phyloP scores from a whole-genome alignment of 1,140 invertebrate species.

The Bacillus rossius region DNA sequence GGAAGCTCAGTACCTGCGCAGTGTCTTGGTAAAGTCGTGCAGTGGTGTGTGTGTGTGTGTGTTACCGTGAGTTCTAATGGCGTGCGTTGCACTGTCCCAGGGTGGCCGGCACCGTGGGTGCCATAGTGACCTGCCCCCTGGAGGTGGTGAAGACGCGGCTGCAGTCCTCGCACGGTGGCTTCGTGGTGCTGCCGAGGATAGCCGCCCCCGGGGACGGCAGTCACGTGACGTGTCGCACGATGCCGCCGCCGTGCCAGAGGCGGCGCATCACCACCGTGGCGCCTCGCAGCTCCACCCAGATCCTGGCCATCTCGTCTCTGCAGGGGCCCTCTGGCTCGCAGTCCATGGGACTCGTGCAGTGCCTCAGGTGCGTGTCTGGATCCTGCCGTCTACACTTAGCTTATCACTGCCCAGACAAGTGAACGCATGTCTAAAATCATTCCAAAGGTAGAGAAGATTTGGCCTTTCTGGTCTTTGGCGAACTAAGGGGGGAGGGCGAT shows the following conservation, averaged over 20 bases:
- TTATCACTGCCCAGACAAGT: too few relatives aligned
- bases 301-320: constrained; percentile 57
- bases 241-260: constrained; percentile 40
- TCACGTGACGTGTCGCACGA: constrained; percentile 44
- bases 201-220: constrained; percentile 43
- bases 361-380: constrained; percentile 50
- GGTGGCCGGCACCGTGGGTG: constrained; percentile 91
- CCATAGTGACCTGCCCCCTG: constrained; percentile 94
- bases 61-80: constrained; percentile 3
- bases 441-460: too few relatives aligned
- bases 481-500: too few relatives aligned
- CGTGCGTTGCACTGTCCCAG: constrained; percentile 46
- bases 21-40: too few relatives aligned
- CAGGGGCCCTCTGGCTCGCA: constrained; percentile 47
- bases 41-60: too few relatives aligned
- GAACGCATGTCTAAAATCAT: too few relatives aligned
- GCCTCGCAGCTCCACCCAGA: constrained; percentile 28
- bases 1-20: neutral
- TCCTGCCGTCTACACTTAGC: too few relatives aligned
- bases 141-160: constrained; percentile 98
- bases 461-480: too few relatives aligned
- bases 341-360: constrained; percentile 60
- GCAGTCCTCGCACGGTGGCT: constrained; percentile 81
- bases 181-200: constrained; percentile 44
- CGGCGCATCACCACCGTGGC: constrained; percentile 41